Evolutionary conservation across 37 sponge, comb jelly and placozoan species (phyloP), one percentile per base, ranked within the genome.

Genomic region (Agelas oroides): DNA sequence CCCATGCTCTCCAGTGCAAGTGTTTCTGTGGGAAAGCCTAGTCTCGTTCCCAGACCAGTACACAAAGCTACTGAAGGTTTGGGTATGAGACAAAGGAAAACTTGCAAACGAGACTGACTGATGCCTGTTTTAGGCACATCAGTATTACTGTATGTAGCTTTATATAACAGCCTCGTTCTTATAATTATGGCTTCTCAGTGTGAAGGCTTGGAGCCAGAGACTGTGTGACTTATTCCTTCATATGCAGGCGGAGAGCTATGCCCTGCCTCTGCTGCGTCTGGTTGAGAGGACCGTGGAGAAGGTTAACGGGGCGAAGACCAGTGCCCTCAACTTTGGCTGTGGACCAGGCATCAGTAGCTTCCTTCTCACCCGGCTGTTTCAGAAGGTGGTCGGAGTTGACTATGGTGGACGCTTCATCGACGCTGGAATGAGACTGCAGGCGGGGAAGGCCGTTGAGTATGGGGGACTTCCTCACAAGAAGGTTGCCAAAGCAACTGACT

Each of bases 301-400:
- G 66, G 63, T 55, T 28, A 38, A 40, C 32, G 37, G 30, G 18
- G 70, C 20, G 20, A 71, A 23, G 61, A 63, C 78, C 5, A 41
- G 23, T 33, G 91, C 77, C 25, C 39, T 84, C 13, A 69, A 75
- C 31, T 70, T 90, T 80, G 94, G 94, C 13, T 94, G 92, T 90
- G 94, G 92, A n/a, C 27, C 81, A 32, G 94, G 94, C 2, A 69
- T 75, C 67, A 71, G 59, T 5, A 52, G 81, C 20, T 80, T 94
- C 64, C 75, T 84, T 17, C 83, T 94, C 65, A 69, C 89, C 0
- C 83, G 54, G 41, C 59, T 37, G 20, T 94, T 86, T 82, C 35
- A 84, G 17, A 66, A 83, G 94, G 93, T 95, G 56, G 69, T 93
- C 40, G 96, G 94, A 33, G 73, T 96, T 8, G 96, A 96, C 66